Evolutionary conservation across 2,797 vertebrate species (phyloP).

Genomic region (Pangasius macronema): DNA sequence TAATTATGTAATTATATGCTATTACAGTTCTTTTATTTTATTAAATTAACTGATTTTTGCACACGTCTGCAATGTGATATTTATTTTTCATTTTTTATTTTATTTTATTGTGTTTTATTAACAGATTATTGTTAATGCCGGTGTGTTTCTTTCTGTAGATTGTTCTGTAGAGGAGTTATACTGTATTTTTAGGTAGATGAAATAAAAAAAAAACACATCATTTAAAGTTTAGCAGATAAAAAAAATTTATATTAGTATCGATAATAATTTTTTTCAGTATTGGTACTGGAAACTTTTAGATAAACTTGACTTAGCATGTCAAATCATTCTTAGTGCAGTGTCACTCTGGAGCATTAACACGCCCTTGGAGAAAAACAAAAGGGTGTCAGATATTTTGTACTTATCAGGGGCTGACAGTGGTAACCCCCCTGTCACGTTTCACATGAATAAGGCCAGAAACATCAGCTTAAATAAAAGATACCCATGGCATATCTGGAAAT

Average conservation of each 20-base stretch:
- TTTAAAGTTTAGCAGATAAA: not conserved
- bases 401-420: conserved; percentile 53
- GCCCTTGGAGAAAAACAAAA: conserved; percentile 29
- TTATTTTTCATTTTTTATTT: not conserved
- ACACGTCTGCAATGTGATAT: not conserved
- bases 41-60: not conserved
- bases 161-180: not conserved
- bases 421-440: conserved; percentile 28
- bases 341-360: conserved; percentile 49
- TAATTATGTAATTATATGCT: not conserved
- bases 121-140: not conserved
- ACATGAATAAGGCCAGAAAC: conserved; percentile 23
- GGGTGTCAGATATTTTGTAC: conserved; percentile 46
- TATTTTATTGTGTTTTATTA: not conserved
- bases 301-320: conserved; percentile 5
- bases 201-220: not conserved
- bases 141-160: not conserved
- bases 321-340: conserved; percentile 51
- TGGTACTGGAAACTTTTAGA: not conserved
- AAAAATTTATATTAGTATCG: not conserved
- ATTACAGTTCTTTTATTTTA: not conserved
- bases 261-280: no score
- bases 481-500: conserved; percentile 14
- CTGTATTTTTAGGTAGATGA: not conserved
- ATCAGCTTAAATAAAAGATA: conserved; percentile 24